A percentile compares a stretch with the other conserved stretches of the same genome.
Conservation (phyloP, 2,797 vertebrate genomes). For the Sebastes melanostomus region DNA sequence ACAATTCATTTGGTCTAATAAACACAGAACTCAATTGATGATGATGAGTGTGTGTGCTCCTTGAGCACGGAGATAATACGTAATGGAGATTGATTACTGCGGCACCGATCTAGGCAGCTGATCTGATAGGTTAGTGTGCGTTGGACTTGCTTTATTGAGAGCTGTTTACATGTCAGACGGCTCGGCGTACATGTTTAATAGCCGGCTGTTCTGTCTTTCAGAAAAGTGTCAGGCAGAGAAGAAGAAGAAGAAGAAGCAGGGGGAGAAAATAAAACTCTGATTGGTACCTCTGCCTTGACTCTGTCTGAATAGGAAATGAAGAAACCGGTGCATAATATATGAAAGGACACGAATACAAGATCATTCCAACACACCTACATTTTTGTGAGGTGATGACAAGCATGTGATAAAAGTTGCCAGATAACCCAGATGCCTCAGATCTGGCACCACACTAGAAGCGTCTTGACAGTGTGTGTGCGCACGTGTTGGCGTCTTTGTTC, state of each 20-base stretch:
- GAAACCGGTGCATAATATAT: background rate
- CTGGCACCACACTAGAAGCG: conserved; percentile 28
- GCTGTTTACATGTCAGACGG: conserved; percentile 42
- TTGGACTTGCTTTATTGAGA: conserved; percentile 29
- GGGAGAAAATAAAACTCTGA: background rate
- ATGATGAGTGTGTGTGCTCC: conserved; percentile 8
- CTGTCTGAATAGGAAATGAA: conserved; percentile 15
- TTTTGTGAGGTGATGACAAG: conserved; percentile 38
- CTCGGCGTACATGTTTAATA: background rate
- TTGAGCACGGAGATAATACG: conserved; percentile 36
- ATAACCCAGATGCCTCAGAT: conserved; percentile 60
- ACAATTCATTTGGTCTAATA: conserved; percentile 36
- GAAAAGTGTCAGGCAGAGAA: background rate
- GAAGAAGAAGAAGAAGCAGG: no score
- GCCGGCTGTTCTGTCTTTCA: background rate
- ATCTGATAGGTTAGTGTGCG: conserved; percentile 32
- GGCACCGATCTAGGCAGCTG: conserved; percentile 29
- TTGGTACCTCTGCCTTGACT: background rate
- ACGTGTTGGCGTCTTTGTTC: conserved; percentile 3
- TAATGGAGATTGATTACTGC: conserved; percentile 61
- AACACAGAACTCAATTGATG: conserved; percentile 18
- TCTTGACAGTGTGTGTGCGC: conserved; percentile 13
- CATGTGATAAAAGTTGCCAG: conserved; percentile 48
- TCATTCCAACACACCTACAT: background rate
- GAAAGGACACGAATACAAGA: background rate